phyloP scores from a whole-genome alignment of 2,797 vertebrate species.

The Sebastes diploproa region DNA sequence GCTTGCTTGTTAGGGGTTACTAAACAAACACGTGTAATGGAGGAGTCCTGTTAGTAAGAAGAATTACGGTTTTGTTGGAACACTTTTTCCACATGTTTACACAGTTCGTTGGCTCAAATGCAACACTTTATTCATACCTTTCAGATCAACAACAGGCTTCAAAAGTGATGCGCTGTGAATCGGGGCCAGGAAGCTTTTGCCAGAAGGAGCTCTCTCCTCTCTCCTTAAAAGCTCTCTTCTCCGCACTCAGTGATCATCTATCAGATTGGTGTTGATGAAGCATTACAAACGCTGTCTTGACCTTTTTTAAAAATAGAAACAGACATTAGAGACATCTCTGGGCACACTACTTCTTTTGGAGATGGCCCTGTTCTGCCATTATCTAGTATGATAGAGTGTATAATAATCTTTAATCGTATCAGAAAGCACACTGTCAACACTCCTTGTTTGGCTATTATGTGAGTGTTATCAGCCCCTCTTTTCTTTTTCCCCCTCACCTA shows the following conservation, averaged over 20 bases:
- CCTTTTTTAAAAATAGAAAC: conserved; percentile 55
- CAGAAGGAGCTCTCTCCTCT: background rate
- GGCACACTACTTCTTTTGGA: conserved; percentile 2
- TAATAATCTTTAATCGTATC: background rate
- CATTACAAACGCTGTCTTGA: conserved; percentile 25
- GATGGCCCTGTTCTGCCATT: conserved; percentile 1
- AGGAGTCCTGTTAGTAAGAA: background rate
- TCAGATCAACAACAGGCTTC: background rate
- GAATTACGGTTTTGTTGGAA: background rate
- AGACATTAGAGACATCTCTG: conserved; percentile 24
- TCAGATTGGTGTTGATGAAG: conserved; percentile 33
- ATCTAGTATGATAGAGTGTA: background rate
- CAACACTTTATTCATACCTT: background rate
- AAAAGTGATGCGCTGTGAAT: background rate
- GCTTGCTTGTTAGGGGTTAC: conserved; percentile 20
- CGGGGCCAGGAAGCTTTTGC: background rate
- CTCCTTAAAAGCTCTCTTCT: conserved; percentile 10
- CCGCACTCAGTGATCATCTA: conserved; percentile 21
- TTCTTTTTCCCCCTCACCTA: background rate
- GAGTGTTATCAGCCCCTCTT: background rate
- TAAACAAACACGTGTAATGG: conserved; percentile 5
- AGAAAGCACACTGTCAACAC: background rate
- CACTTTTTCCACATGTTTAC: background rate
- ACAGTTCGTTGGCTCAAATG: background rate
- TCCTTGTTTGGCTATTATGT: background rate